Base-by-base conservation (phyloP, 2,888 invertebrate species). In the Phaonia tiefii region DNA sequence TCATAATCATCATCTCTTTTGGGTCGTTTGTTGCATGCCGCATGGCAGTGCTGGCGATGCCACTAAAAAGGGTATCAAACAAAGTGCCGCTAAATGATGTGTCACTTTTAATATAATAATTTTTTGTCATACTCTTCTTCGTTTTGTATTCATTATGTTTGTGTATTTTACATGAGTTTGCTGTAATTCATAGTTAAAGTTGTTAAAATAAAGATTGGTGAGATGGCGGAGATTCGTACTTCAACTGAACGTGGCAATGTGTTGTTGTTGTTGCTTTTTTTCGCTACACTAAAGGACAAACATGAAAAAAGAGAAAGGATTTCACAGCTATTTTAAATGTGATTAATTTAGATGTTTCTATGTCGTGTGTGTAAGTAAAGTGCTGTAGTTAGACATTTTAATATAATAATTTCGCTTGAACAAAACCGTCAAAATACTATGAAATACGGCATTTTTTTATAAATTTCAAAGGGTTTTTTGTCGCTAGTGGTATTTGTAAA, bases 61-160 rank as follows among this genome's bases (percentile, higher is more conserved):
- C 69, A 71, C 78, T 66, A 72, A 81, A 72, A 77, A 44, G 67
- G 46, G 49, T 65, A 75, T 78, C 81, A 81, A 78, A 78, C 81
- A 81, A 78, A 78, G 49, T 69, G 78, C 81, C 81, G 78, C 78
- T 81, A 78, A 81, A 81, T 78, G 78, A 78, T 75, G 78, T 81
- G 81, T 81, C 81, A 81, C 78, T 78, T 78, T 81, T 78, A 81
- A 81, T 81, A 81, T 65, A 78, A 81, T 78, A 81, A 78, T 81
- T 81, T 81, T 78, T 69, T 63, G 5, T 22, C 11, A 1, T 11
- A 0, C n/a, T 42, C 2, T 63, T 42, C 13, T 13, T 22, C 13
- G 10, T 15, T 31, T 22, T 20, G 5, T 7, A 20, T 15, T 42
- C 20, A 51, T 51, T 17, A 51, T 10, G 17, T 2, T 70, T 78